These are phyloP conservation scores for Xenopus borealis DNA, from an alignment of 2,113 vertebrate genomes.

Conservation along the genomic window DNA sequence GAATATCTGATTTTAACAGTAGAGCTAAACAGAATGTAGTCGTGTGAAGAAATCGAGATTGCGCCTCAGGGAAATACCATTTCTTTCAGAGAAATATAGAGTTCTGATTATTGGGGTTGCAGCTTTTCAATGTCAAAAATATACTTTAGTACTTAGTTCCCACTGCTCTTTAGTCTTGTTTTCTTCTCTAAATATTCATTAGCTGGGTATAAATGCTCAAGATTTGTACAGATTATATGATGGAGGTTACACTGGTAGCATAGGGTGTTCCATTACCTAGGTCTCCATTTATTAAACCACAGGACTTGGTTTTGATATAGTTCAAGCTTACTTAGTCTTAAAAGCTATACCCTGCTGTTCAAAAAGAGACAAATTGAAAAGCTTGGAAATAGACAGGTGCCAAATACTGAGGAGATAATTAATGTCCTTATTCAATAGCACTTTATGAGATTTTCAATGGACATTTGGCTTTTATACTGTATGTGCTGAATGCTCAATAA, in stretches of 20 bases:
- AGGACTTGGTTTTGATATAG: conserved; percentile 40
- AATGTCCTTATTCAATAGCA: conserved; percentile 23
- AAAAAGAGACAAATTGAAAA: conserved; percentile 30
- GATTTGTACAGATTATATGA: conserved; percentile 39
- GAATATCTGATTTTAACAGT: too few relatives aligned
- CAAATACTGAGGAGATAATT: conserved; percentile 43
- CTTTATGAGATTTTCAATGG: conserved; percentile 40
- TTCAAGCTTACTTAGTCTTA: conserved; percentile 40
- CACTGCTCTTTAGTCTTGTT: conserved; percentile 41
- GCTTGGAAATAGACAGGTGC: conserved; percentile 42
- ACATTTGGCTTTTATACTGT: conserved; percentile 36
- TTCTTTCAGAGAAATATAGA: conserved; percentile 9
- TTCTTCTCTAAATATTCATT: conserved; percentile 42
- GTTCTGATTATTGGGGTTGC: conserved; percentile 29
- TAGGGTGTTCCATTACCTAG: conserved; percentile 37
- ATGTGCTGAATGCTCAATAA: conserved; percentile 23
- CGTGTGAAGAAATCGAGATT: too few relatives aligned
- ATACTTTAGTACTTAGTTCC: conserved; percentile 38
- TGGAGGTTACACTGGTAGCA: conserved; percentile 29
- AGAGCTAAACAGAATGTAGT: too few relatives aligned
- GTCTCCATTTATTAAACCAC: conserved; percentile 42
- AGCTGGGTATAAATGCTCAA: conserved; percentile 28
- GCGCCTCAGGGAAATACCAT: too few relatives aligned
- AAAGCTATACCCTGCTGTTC: conserved; percentile 40
- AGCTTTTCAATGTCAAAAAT: conserved; percentile 36